Evolutionary conservation across 2,113 vertebrate genomes (phyloP).

Genomic region (Choloepus hoffmanni): DNA sequence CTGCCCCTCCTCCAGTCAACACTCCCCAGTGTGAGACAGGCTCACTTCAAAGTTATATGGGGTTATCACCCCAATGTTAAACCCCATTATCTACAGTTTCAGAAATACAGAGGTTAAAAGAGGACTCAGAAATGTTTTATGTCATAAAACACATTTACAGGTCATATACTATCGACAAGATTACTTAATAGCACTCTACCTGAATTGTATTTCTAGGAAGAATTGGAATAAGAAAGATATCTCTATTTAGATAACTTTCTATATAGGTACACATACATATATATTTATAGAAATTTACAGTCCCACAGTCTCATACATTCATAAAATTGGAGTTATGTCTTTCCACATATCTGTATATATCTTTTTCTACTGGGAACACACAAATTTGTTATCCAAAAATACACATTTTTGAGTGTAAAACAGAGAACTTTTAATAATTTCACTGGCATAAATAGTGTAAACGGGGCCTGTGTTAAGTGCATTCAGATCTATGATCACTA

Average conservation of each 20-base stretch:
- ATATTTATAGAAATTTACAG: neutral
- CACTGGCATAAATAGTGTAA: neutral
- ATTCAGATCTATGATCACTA: neutral
- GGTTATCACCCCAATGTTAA: conserved; percentile 62
- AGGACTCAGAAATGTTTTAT: neutral
- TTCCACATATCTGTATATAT: neutral
- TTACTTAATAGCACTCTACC: no score
- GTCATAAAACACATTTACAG: neutral
- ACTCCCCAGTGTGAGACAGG: neutral
- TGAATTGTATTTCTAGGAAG: neutral
- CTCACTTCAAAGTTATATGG: conserved; percentile 51
- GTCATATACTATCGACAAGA: neutral
- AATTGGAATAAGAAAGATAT: neutral
- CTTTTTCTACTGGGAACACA: neutral
- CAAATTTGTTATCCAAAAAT: neutral
- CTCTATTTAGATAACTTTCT: no score
- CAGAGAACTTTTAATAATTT: neutral
- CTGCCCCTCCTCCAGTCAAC: neutral
- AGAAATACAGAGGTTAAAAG: conserved; percentile 61
- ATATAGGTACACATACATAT: neutral
- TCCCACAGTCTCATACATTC: no score
- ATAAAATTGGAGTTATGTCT: neutral
- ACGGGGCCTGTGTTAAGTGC: neutral
- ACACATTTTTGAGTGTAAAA: neutral
- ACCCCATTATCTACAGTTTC: conserved; percentile 61